Evolutionary conservation across 2,888 invertebrate species (phyloP).

Genomic region (Diplazon laetatorius): DNA sequence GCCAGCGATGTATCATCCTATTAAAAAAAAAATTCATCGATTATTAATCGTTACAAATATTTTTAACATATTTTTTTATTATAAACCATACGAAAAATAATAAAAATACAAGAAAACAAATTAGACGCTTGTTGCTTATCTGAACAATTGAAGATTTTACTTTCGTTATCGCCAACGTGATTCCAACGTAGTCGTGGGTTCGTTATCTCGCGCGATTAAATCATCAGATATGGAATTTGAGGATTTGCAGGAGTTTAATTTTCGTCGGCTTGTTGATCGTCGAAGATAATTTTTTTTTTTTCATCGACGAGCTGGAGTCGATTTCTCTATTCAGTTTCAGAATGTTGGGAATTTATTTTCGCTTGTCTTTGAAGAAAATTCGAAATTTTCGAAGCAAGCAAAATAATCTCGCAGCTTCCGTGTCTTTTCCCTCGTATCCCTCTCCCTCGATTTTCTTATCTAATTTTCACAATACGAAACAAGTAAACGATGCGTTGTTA

Average conservation of each 20-base stretch:
- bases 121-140: constrained; percentile 1
- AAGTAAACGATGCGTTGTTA: constrained; percentile 38
- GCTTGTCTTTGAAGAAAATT: no score
- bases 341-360: no score
- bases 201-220: neutral
- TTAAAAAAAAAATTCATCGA: no score
- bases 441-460: constrained; percentile 46
- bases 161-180: constrained; percentile 8
- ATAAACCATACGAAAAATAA: neutral
- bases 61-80: neutral
- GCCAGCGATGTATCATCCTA: no score
- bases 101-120: neutral
- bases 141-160: neutral
- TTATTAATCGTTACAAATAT: neutral
- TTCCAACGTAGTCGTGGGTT: neutral
- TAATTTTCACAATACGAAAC: constrained; percentile 46
- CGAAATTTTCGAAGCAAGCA: no score
- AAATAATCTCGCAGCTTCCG: neutral
- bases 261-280: neutral
- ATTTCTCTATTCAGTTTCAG: neutral
- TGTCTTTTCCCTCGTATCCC: constrained; percentile 22
- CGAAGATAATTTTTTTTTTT: constrained; percentile 7
- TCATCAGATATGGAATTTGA: constrained; percentile 11
- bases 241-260: neutral
- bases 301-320: neutral